Evolutionary conservation across 2,113 vertebrate genomes (phyloP).

Genomic region (Urocolius indicus): DNA sequence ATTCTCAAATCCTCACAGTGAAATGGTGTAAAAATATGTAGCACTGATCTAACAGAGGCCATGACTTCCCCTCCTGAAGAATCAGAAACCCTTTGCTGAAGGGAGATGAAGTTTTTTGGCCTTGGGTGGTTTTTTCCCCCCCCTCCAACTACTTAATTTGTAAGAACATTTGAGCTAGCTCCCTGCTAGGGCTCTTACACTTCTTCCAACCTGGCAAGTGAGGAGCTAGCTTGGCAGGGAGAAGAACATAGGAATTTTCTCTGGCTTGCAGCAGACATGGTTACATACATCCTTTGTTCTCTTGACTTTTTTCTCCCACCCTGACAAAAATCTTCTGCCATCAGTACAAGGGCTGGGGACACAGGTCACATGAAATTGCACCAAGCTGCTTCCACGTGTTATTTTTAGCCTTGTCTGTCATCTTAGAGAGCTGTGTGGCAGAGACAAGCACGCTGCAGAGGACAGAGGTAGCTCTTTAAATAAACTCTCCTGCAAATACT

Average conservation of each 20-base stretch:
- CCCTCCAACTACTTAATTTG: background rate
- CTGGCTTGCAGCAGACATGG: background rate
- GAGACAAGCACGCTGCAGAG: constrained; percentile 13
- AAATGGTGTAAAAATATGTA: background rate
- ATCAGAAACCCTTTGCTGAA: background rate
- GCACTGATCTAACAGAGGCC: background rate
- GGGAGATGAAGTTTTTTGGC: background rate
- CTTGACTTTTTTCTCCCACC: background rate
- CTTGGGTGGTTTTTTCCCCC: background rate
- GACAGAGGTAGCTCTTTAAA: constrained; percentile 49
- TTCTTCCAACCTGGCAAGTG: background rate
- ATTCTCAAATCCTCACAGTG: background rate
- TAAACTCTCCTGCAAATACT: constrained; percentile 12
- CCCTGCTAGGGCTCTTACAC: background rate
- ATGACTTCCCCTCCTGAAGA: background rate
- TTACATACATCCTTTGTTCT: background rate
- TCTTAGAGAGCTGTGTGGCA: background rate
- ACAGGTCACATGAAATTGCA: constrained; percentile 47
- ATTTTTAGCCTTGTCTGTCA: constrained; percentile 62
- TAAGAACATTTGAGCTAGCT: background rate
- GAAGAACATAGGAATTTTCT: background rate
- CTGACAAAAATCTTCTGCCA: background rate
- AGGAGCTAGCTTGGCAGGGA: background rate
- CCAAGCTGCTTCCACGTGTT: constrained; percentile 12
- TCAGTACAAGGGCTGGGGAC: background rate